A percentile compares a stretch with the other conserved stretches of the same genome.
phyloP scores from a whole-genome alignment of 2,113 vertebrate genomes.

The Phylloscopus trochilus region DNA sequence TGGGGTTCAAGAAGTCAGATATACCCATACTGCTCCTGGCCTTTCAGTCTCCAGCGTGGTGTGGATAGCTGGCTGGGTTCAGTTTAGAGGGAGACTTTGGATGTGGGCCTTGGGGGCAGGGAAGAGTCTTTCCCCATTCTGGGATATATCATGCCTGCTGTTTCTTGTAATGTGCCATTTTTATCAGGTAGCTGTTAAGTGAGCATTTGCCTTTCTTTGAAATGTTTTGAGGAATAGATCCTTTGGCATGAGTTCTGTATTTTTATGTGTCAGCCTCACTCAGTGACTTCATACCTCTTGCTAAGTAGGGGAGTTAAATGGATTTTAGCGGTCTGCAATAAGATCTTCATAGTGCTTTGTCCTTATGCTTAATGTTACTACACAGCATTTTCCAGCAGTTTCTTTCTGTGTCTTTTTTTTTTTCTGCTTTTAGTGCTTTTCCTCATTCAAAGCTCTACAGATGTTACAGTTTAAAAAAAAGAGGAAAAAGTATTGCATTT shows the following conservation, averaged over 20 bases:
- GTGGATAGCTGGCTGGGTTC: not conserved
- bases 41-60: not conserved
- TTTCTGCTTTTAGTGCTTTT: slow-evolving; percentile 3
- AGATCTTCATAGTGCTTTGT: slow-evolving; percentile 6
- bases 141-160: not conserved
- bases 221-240: slow-evolving; percentile 22
- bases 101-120: not conserved
- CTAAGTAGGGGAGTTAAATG: slow-evolving; percentile 2
- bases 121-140: not conserved
- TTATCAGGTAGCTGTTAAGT: slow-evolving; percentile 21
- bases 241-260: slow-evolving; percentile 11
- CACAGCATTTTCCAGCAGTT: not conserved
- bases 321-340: not conserved
- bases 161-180: not conserved
- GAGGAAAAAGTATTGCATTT: not conserved
- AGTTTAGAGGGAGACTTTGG: not conserved
- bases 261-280: slow-evolving; percentile 6
- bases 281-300: not conserved
- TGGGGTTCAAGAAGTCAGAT: slow-evolving; percentile 38
- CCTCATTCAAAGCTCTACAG: not conserved
- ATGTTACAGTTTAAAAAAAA: not conserved
- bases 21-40: not conserved
- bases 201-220: slow-evolving; percentile 3
- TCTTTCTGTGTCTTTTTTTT: not conserved
- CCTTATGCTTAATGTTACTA: not conserved